Conservation (phyloP, 2,797 vertebrate species). For the Sphaeramia orbicularis region DNA sequence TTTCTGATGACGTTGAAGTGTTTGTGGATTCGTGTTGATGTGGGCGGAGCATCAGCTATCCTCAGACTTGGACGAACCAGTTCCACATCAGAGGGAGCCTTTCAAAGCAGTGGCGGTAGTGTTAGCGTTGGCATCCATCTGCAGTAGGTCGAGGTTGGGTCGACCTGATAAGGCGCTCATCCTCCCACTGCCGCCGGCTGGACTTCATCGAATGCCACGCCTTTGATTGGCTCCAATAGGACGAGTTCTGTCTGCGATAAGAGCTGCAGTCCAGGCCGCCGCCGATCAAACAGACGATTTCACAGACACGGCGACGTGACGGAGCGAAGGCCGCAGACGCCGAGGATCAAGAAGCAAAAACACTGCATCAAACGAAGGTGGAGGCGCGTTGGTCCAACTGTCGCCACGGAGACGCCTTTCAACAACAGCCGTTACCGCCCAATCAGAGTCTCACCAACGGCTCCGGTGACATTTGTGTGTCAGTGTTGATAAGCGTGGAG, state of each 20-base stretch:
- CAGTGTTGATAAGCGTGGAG: constrained; percentile 74
- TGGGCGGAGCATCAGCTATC: too few relatives aligned
- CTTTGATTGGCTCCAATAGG: constrained; percentile 53
- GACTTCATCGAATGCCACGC: constrained; percentile 7
- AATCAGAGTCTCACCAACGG: constrained; percentile 59
- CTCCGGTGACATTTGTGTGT: constrained; percentile 79
- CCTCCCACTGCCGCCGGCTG: constrained; percentile 26
- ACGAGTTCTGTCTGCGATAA: constrained; percentile 39
- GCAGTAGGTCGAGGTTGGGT: constrained; percentile 43
- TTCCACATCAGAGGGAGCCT: constrained; percentile 56
- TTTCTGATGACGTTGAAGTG: too few relatives aligned
- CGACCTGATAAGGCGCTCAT: constrained; percentile 60
- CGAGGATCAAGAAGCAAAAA: constrained; percentile 8
- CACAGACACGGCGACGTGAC: constrained; percentile 15
- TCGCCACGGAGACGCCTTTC: constrained; percentile 33
- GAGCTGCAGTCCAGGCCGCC: constrained; percentile 36
- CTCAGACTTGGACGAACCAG: constrained; percentile 34
- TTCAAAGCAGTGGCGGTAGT: constrained; percentile 60
- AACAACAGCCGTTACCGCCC: constrained; percentile 55
- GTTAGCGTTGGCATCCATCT: constrained; percentile 3
- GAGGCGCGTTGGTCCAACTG: too few relatives aligned
- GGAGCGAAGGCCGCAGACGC: constrained; percentile 7
- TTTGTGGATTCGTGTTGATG: too few relatives aligned
- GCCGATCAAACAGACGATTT: constrained; percentile 62
- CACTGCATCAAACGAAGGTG: constrained; percentile 22